Evolutionary conservation across 64 coral and sea anemone species (phyloP), one percentile per base, ranked within the genome.

Genomic region (Actinia equina): DNA sequence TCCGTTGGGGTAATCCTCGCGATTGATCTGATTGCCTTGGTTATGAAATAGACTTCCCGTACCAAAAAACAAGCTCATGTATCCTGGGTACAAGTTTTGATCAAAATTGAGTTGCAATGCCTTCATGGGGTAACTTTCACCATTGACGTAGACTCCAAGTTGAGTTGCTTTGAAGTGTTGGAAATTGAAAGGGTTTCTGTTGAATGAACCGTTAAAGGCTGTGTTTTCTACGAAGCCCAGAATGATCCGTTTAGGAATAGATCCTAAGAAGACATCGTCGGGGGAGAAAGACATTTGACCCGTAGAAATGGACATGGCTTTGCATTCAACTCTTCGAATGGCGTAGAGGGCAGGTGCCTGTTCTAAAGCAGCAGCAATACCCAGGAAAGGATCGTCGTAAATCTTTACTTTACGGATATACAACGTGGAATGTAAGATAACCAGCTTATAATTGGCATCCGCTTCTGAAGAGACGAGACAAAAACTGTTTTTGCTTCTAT

Each of bases 221-320:
- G 23, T 46, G n/a, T 88, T 79, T 27, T 55, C 54, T 2, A 88
- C 87, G 49, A 88, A 37, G 0, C 71, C 74, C 10, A 88, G 23
- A 1, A 79, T 25, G 14, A 88, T 26, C 7, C 87, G 44, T 52
- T 42, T 88, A 18, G 87, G 87, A 77, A 88, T 42, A 8, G 12
- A 41, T 18, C 87, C 87, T n/a, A 88, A 42, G 27, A 88, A 88
- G 22, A 88, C 51, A 22, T 88, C 61, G 22, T 88, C 87, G 5
- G 44, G 69, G 20, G 44, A 57, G 37, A 77, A 80, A 0, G 70
- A 53, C 77, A 79, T 52, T 37, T 79, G 30, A 12, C 74, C 74
- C 2, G 41, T 53, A 14, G 43, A 18, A 44, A 88, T 88, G 43
- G 52, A 53, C 17, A 80, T 80, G 87, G 77, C 22, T 44, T 88